Conservation (phyloP, 2,797 vertebrate genomes). For the Neoniphon sammara region DNA sequence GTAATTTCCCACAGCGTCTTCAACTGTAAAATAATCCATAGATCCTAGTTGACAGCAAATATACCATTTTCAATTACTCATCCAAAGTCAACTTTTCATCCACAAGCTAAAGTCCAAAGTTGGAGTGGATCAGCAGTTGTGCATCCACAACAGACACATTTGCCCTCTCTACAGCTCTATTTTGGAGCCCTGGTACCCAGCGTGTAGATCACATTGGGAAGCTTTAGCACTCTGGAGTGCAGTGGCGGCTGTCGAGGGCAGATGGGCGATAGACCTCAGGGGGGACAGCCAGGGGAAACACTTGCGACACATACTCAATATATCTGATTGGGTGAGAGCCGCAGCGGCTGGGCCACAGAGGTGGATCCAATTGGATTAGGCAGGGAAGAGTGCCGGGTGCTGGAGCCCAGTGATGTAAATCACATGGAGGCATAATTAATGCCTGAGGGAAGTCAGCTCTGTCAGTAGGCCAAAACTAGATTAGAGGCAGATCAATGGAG, state of each 20-base stretch:
- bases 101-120: slow-evolving; percentile 7
- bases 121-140: slow-evolving; percentile 19
- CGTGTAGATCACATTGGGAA: slow-evolving; percentile 16
- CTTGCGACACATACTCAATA: slow-evolving; percentile 82
- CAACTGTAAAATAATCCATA: slow-evolving; percentile 30
- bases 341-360: slow-evolving; percentile 63
- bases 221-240: slow-evolving; percentile 44
- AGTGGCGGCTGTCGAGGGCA: slow-evolving; percentile 48
- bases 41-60: slow-evolving; percentile 14
- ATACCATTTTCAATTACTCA: background rate
- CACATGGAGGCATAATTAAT: slow-evolving; percentile 84
- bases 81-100: slow-evolving; percentile 25
- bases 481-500: slow-evolving; percentile 81
- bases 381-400: slow-evolving; percentile 60
- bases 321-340: slow-evolving; percentile 79
- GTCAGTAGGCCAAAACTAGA: slow-evolving; percentile 77
- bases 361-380: slow-evolving; percentile 79
- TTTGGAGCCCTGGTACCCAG: slow-evolving; percentile 18
- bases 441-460: slow-evolving; percentile 77
- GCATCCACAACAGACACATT: background rate
- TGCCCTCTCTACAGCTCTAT: slow-evolving; percentile 23
- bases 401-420: slow-evolving; percentile 73
- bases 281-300: slow-evolving; percentile 58
- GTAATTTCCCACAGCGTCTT: slow-evolving; percentile 30
- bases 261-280: slow-evolving; percentile 64